Evolutionary conservation across 2,797 vertebrate genomes (phyloP), one percentile per base, ranked within the genome.

Genomic region (Corythornis leucogaster): DNA sequence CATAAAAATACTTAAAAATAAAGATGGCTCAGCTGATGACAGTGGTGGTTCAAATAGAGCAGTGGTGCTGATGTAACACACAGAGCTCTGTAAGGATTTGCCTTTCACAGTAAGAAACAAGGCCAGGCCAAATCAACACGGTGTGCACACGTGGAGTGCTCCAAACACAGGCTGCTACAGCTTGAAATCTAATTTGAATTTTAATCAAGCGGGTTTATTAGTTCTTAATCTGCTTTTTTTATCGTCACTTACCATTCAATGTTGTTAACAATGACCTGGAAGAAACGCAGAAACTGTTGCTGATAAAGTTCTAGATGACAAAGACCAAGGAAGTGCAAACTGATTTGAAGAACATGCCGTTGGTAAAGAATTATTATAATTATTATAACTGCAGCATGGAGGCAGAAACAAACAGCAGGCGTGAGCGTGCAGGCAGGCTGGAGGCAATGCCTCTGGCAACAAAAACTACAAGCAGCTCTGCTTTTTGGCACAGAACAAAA

Each of bases 261-360:
- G 31, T 9, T 61, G 77, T 61, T 88, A 88, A 89, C 94, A 93
- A 86, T 61, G 76, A 90, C 63, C 80, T 91, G 83, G 82, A 84
- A 88, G 70, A 90, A 57, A 88, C 51, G 57, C 59, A 87, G 63
- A 87, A 88, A 43, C 40, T 17, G 42, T n/a, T 88, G 13, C 95
- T 85, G 95, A 88, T 82, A 80, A 96, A 81, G 78, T 31, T 42
- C 57, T 25, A 14, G 82, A 61, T 58, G 80, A 59, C 77, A 73
- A 70, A 57, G 93, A 67, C 70, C 45, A 53, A 61, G 58, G 82
- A 84, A 92, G 53, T 18, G 33, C 80, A 74, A 31, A 43, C 10
- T 14, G 19, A 75, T 69, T 46, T 66, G 82, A 90, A 79, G 85
- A 87, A 59, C 54, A 15, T 9, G 28, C 54, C 11, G 9, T 59